phyloP scores from a whole-genome alignment of 64 coral and sea anemone species.

The Cladopsammia gracilis region DNA sequence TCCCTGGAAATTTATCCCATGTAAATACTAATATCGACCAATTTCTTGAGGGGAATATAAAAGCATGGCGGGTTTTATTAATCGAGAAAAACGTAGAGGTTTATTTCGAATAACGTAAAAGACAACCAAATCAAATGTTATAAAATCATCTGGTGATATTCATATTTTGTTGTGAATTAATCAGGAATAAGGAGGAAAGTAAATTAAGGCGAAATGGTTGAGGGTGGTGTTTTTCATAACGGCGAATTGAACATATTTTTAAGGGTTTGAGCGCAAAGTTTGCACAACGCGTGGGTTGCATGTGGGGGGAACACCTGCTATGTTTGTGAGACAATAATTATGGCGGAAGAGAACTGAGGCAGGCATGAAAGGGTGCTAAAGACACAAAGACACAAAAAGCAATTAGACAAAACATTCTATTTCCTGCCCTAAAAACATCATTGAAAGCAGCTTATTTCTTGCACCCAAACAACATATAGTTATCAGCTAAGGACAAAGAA shows the following conservation, averaged over 20 bases:
- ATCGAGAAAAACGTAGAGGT: not conserved
- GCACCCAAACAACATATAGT: not conserved
- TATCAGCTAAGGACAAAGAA: not conserved
- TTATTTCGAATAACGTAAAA: not conserved
- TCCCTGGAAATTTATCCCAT: not conserved
- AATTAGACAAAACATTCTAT: not conserved
- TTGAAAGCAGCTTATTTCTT: not conserved
- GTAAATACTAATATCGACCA: not conserved
- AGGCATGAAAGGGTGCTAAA: not conserved
- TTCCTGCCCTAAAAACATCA: not conserved
- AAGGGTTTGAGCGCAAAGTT: not conserved
- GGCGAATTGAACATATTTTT: not conserved
- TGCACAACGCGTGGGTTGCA: constrained; percentile 20
- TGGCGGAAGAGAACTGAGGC: not conserved
- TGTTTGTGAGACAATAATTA: not conserved
- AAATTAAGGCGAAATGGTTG: not conserved
- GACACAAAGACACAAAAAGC: not conserved
- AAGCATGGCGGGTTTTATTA: not conserved
- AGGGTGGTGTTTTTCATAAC: not conserved
- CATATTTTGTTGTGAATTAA: not conserved
- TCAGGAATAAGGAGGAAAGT: not conserved
- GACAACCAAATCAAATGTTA: not conserved
- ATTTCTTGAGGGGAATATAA: not conserved
- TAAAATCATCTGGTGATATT: not conserved
- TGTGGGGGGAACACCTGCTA: constrained; percentile 2